Evolutionary conservation across 2,888 invertebrate genomes (phyloP).

Genomic region (Patella ulyssiponensis): DNA sequence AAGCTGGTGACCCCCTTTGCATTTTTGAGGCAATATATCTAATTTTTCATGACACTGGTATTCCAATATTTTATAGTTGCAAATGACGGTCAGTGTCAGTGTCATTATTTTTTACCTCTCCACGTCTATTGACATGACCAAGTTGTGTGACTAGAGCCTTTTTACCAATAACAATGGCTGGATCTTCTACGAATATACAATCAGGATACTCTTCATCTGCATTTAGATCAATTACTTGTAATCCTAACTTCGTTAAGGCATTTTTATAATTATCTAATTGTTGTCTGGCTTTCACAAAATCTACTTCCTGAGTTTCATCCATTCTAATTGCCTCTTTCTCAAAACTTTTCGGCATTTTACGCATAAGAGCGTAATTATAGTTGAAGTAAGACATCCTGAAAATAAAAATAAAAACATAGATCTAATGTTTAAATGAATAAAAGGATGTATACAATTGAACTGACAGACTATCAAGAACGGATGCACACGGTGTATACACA

Average conservation of each 20-base stretch:
- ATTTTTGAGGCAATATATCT: no score
- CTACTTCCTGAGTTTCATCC: slow-evolving; percentile 71
- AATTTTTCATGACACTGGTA: no score
- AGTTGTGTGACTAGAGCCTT: slow-evolving; percentile 86
- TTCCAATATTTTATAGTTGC: no score
- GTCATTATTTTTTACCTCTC: slow-evolving; percentile 76
- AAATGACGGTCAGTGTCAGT: no score
- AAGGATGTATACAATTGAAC: no score
- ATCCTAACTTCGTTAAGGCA: slow-evolving; percentile 79
- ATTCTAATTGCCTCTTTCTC: slow-evolving; percentile 50
- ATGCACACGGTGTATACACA: no score
- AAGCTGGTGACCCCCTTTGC: no score
- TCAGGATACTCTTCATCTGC: slow-evolving; percentile 87
- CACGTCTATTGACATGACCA: slow-evolving; percentile 73
- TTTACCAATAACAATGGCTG: slow-evolving; percentile 91
- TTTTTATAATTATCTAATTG: slow-evolving; percentile 88
- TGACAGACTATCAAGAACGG: no score
- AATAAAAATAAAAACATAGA: background rate
- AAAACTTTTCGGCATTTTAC: slow-evolving; percentile 82
- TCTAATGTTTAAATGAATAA: background rate
- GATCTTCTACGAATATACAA: slow-evolving; percentile 88
- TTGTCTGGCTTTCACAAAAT: slow-evolving; percentile 84
- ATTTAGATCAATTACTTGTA: slow-evolving; percentile 90
- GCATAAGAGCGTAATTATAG: slow-evolving; percentile 79
- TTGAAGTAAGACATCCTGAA: slow-evolving; percentile 11